Evolutionary conservation across 2,113 vertebrate species (phyloP).

Genomic region (Cyanoderma ruficeps): DNA sequence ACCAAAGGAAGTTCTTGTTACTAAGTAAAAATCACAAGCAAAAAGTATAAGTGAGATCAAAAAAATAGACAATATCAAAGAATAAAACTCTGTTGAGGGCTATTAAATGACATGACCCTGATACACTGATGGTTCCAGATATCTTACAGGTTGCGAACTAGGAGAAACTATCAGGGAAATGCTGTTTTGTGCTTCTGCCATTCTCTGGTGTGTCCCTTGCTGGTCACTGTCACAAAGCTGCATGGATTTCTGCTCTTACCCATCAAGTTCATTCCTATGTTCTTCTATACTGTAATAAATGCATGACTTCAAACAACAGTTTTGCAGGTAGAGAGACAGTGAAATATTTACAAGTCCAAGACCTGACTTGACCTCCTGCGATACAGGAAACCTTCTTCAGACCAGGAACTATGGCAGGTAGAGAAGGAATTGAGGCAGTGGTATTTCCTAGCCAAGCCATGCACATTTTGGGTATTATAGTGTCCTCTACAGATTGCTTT

Average conservation of each 20-base stretch:
- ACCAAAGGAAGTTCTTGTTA: background rate
- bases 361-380: rapidly evolving
- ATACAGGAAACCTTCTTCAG: background rate
- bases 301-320: background rate
- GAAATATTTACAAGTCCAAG: background rate
- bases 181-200: background rate
- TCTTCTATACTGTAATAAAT: background rate
- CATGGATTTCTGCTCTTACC: background rate
- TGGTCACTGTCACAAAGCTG: background rate
- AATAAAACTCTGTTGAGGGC: background rate
- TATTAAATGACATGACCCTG: background rate
- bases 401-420: background rate
- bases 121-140: background rate
- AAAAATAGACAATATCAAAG: background rate
- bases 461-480: background rate
- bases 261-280: background rate
- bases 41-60: background rate
- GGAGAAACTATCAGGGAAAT: background rate
- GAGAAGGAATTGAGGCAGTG: background rate
- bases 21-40: background rate
- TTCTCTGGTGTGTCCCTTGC: background rate
- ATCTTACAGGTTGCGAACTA: background rate
- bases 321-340: background rate
- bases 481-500: background rate
- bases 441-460: background rate